phyloP scores from a whole-genome alignment of 2,888 invertebrate genomes.

The Drosophila cracens region DNA sequence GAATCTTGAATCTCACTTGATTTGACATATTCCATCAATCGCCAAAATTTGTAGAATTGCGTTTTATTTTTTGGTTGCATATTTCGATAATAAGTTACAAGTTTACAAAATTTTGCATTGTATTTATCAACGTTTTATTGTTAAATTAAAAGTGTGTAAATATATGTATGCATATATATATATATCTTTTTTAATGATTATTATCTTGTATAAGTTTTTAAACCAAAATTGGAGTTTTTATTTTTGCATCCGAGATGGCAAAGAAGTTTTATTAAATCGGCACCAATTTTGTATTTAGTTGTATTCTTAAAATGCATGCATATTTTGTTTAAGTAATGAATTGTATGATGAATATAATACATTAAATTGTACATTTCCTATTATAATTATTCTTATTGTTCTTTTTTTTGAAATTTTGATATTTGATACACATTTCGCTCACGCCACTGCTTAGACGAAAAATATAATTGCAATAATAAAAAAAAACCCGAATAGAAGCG shows the following conservation, averaged over 20 bases:
- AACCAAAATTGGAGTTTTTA: constrained; percentile 66
- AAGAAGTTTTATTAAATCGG: constrained; percentile 14
- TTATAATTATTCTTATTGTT: constrained; percentile 39
- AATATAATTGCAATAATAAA: constrained; percentile 30
- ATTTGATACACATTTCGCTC: constrained; percentile 29
- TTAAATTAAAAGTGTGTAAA: constrained; percentile 68
- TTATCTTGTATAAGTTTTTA: constrained; percentile 57
- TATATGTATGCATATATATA: constrained; percentile 59
- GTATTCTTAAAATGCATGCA: constrained; percentile 38
- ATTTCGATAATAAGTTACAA: constrained; percentile 48
- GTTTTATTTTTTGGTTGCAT: constrained; percentile 54
- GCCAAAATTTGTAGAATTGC: constrained; percentile 60
- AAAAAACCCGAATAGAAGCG: constrained; percentile 48
- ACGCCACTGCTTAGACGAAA: constrained; percentile 33
- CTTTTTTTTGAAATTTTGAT: constrained; percentile 20
- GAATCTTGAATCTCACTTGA: constrained; percentile 66
- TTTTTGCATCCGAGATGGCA: constrained; percentile 72
- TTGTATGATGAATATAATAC: constrained; percentile 56
- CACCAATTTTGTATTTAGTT: constrained; percentile 42
- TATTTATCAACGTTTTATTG: constrained; percentile 68
- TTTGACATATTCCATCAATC: constrained; percentile 51
- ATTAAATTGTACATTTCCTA: constrained; percentile 62
- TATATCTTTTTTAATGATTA: constrained; percentile 22
- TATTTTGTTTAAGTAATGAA: constrained; percentile 44
- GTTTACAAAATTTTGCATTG: constrained; percentile 52